phyloP scores from a whole-genome alignment of 2,888 invertebrate species.

The Aradus depressus region DNA sequence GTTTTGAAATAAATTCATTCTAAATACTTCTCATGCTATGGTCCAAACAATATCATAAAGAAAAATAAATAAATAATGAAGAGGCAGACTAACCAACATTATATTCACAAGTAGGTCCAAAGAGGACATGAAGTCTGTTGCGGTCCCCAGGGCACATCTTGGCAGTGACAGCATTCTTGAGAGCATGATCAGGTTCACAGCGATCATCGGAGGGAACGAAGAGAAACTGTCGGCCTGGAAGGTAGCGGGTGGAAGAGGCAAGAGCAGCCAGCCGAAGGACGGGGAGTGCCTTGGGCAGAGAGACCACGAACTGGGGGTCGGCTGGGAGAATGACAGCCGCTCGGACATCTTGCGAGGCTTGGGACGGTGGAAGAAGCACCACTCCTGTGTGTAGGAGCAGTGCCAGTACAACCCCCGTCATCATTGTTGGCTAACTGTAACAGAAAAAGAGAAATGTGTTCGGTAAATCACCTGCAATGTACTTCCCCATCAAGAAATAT shows the following conservation, averaged over 20 bases:
- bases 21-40: too few relatives aligned
- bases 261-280: slow-evolving; percentile 51
- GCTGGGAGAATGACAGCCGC: slow-evolving; percentile 29
- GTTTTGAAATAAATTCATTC: too few relatives aligned
- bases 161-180: slow-evolving; percentile 59
- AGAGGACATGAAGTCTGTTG: slow-evolving; percentile 63
- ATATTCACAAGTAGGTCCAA: slow-evolving; percentile 73
- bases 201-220: slow-evolving; percentile 57
- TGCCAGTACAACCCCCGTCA: too few relatives aligned
- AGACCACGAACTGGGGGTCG: slow-evolving; percentile 27
- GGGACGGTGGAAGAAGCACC: too few relatives aligned
- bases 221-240: slow-evolving; percentile 49
- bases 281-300: slow-evolving; percentile 44
- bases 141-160: slow-evolving; percentile 40
- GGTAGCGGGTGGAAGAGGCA: slow-evolving; percentile 41
- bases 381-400: too few relatives aligned
- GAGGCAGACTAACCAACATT: slow-evolving; percentile 53
- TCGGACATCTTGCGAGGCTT: slow-evolving; percentile 22
- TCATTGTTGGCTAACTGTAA: too few relatives aligned
- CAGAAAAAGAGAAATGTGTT: too few relatives aligned
- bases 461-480: too few relatives aligned
- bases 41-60: too few relatives aligned
- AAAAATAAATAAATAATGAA: too few relatives aligned
- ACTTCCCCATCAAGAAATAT: too few relatives aligned
- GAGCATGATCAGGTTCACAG: slow-evolving; percentile 61